Evolutionary conservation across 1,140 invertebrate species (phyloP).

Genomic region (Drosophila busckii): DNA sequence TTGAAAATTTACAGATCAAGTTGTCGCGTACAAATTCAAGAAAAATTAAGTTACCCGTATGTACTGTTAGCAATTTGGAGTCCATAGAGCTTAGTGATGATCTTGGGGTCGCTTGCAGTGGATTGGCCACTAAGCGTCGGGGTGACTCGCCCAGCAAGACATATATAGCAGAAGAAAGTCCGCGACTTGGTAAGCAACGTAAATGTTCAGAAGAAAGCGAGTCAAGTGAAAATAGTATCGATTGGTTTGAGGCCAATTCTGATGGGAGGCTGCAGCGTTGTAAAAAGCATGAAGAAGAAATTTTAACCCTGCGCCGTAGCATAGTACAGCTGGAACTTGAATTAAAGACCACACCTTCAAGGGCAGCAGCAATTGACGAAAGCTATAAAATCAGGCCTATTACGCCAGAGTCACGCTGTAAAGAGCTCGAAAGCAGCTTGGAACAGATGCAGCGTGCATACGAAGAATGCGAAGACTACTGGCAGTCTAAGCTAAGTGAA

Average conservation of each 20-base stretch:
- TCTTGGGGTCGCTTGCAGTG: conserved; percentile 29
- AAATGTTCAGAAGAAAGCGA: conserved; percentile 78
- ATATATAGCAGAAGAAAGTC: conserved; percentile 78
- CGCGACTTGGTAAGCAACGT: conserved; percentile 81
- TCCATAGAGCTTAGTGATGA: conserved; percentile 36
- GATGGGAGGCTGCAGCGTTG: conserved; percentile 60
- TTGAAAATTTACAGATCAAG: conserved; percentile 83
- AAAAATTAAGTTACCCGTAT: conserved; percentile 25
- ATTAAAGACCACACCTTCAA: conserved; percentile 23
- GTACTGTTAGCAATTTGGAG: neutral
- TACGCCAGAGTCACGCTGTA: conserved; percentile 80
- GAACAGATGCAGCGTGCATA: conserved; percentile 87
- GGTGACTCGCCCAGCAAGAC: conserved; percentile 79
- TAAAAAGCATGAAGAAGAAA: conserved; percentile 48
- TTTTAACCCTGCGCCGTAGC: conserved; percentile 43
- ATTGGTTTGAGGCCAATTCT: conserved; percentile 78
- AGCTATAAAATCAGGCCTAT: conserved; percentile 7
- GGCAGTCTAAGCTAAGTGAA: conserved; percentile 87
- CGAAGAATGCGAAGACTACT: conserved; percentile 92
- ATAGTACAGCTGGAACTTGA: conserved; percentile 61
- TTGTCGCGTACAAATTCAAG: conserved; percentile 50
- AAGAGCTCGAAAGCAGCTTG: conserved; percentile 85
- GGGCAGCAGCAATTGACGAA: conserved; percentile 77
- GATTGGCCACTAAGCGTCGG: conserved; percentile 76
- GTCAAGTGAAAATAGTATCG: conserved; percentile 63